Evolutionary conservation across 2,113 vertebrate species (phyloP).

Genomic region (Sakesphorus luctuosus): DNA sequence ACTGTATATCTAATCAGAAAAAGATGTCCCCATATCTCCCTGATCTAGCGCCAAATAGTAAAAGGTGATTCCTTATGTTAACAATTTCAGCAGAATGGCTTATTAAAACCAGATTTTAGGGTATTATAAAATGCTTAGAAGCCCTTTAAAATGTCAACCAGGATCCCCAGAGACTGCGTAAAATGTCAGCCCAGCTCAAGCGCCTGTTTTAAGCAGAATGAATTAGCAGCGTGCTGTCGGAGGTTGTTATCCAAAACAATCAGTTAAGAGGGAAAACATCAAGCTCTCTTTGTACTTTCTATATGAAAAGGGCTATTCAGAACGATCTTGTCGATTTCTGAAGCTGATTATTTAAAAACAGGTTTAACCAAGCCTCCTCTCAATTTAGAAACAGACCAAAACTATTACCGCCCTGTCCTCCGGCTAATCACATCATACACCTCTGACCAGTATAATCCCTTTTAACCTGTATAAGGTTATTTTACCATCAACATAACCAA

Average conservation of each 20-base stretch:
- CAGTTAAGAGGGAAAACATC: constrained; percentile 85
- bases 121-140: constrained; percentile 99
- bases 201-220: constrained; percentile 97
- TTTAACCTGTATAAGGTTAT: constrained; percentile 52
- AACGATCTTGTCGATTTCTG: constrained; percentile 71
- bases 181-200: constrained; percentile 95
- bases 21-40: constrained; percentile 89
- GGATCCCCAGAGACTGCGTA: constrained; percentile 91
- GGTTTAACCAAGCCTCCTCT: constrained; percentile 56
- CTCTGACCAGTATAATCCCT: constrained; percentile 57
- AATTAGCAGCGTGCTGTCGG: constrained; percentile 93
- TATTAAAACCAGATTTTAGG: constrained; percentile 99
- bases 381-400: constrained; percentile 64
- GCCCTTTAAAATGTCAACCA: constrained; percentile 99
- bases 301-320: constrained; percentile 73
- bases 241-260: constrained; percentile 91
- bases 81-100: constrained; percentile 87
- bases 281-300: constrained; percentile 77
- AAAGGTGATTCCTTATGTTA: constrained; percentile 91
- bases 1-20: constrained; percentile 98
- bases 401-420: constrained; percentile 50
- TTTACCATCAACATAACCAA: constrained; percentile 55
- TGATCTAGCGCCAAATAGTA: constrained; percentile 81
- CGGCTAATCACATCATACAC: constrained; percentile 60
- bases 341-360: constrained; percentile 63